Percentiles rank a stretch among this genome's conserved stretches.
phyloP scores from a whole-genome alignment of 2,113 vertebrate species.

The Hassar affinis region DNA sequence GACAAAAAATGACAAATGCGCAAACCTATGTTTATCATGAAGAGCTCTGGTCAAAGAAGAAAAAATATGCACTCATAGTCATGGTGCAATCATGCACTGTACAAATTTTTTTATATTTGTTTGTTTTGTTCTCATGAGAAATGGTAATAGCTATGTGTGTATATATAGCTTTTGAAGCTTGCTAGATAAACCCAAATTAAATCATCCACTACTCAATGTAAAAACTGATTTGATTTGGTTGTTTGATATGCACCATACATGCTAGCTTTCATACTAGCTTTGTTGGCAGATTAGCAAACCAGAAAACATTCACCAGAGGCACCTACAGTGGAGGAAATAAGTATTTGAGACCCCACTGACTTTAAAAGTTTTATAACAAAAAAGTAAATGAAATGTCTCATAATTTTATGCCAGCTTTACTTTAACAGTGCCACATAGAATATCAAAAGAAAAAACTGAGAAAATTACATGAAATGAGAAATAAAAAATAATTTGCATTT shows the following conservation, averaged over 20 bases:
- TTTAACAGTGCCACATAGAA: no score
- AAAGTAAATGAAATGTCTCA: no score
- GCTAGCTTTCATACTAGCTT: background rate
- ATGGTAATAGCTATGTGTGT: background rate
- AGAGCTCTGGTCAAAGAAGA: no score
- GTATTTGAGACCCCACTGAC: no score
- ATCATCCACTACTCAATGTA: background rate
- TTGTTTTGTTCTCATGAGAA: background rate
- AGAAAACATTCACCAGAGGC: no score
- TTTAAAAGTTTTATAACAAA: no score
- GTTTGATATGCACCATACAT: background rate
- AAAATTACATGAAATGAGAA: no score
- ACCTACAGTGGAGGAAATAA: no score
- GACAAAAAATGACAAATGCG: background rate
- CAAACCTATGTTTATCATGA: background rate
- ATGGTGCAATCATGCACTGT: background rate
- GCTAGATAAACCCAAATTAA: background rate
- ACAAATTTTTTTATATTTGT: background rate
- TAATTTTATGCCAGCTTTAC: no score
- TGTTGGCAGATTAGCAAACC: background rate
- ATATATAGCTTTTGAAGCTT: no score
- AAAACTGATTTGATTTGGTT: background rate
- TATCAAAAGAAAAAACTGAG: no score
- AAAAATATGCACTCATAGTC: background rate
- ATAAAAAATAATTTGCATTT: no score